These are phyloP conservation scores for Thunnus maccoyii DNA, from an alignment of 2,113 vertebrate genomes.

Conservation along the genomic window DNA sequence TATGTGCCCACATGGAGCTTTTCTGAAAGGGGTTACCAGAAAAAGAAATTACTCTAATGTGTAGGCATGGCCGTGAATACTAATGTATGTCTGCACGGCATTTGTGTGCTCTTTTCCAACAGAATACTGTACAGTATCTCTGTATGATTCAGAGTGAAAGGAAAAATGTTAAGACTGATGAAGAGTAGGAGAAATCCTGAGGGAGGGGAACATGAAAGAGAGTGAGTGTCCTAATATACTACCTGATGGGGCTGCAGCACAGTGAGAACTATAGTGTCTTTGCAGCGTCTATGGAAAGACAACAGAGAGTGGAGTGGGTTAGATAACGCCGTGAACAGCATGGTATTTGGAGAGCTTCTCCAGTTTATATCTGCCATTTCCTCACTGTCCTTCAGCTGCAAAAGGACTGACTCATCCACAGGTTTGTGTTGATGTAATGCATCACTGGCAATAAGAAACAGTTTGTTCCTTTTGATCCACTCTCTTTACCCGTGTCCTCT, in stretches of 20 bases:
- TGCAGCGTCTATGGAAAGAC: constrained; percentile 90
- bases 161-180: constrained; percentile 34
- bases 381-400: constrained; percentile 62
- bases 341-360: constrained; percentile 60
- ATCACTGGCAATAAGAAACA: constrained; percentile 43
- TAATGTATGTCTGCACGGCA: constrained; percentile 34
- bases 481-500: constrained; percentile 40
- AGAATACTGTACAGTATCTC: constrained; percentile 19
- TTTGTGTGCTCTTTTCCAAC: constrained; percentile 18
- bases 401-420: constrained; percentile 70
- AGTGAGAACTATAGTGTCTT: constrained; percentile 94
- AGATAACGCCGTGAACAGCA: constrained; percentile 66
- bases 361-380: constrained; percentile 63
- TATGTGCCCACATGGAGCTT: constrained; percentile 37
- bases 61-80: constrained; percentile 34
- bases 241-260: constrained; percentile 97
- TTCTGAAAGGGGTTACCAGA: constrained; percentile 34
- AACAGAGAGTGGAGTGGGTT: constrained; percentile 74
- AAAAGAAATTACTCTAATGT: constrained; percentile 52
- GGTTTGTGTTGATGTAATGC: constrained; percentile 61
- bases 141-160: constrained; percentile 45
- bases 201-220: constrained; percentile 57
- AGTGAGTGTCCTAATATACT: constrained; percentile 71
- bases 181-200: constrained; percentile 44
- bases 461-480: constrained; percentile 48